A percentile compares a stretch with the other conserved stretches of the same genome.
phyloP scores from a whole-genome alignment of 2,113 vertebrate species.

The Chlorodrepanis virens region DNA sequence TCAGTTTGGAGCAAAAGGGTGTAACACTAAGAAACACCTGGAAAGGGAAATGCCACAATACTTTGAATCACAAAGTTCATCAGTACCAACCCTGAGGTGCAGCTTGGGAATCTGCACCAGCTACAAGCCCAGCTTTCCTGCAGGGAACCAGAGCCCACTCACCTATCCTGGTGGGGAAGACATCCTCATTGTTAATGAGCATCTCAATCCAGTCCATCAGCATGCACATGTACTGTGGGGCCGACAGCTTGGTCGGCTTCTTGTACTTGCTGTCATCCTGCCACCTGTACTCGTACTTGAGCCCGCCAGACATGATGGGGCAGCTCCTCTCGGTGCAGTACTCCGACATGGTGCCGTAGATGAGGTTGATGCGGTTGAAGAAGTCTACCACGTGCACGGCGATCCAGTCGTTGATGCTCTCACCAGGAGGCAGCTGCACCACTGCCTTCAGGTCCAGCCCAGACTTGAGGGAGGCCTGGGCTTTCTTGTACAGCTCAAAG shows the following conservation, averaged over 20 bases:
- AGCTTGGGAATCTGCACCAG: background rate
- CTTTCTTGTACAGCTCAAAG: constrained; percentile 96
- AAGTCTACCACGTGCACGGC: constrained; percentile 97
- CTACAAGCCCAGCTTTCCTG: background rate
- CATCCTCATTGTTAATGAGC: constrained; percentile 92
- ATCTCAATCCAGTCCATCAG: constrained; percentile 98
- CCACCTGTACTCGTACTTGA: constrained; percentile 95
- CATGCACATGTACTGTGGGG: constrained; percentile 92
- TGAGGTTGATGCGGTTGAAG: constrained; percentile 97
- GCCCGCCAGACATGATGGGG: constrained; percentile 93
- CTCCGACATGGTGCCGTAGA: constrained; percentile 96
- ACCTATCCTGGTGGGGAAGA: constrained; percentile 97
- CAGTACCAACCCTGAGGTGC: background rate
- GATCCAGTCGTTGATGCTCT: constrained; percentile 93
- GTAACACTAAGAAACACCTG: background rate
- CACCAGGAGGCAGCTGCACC: constrained; percentile 89
- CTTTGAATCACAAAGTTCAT: background rate
- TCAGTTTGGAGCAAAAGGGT: background rate
- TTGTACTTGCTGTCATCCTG: constrained; percentile 91
- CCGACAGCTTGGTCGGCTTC: constrained; percentile 90
- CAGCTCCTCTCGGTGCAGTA: constrained; percentile 90
- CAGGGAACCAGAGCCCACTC: constrained; percentile 28
- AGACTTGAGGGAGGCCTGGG: constrained; percentile 94
- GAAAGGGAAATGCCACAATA: background rate
- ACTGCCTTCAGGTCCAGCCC: constrained; percentile 92